phyloP scores from a whole-genome alignment of 1,140 invertebrate genomes.

The Cotesia glomerata region DNA sequence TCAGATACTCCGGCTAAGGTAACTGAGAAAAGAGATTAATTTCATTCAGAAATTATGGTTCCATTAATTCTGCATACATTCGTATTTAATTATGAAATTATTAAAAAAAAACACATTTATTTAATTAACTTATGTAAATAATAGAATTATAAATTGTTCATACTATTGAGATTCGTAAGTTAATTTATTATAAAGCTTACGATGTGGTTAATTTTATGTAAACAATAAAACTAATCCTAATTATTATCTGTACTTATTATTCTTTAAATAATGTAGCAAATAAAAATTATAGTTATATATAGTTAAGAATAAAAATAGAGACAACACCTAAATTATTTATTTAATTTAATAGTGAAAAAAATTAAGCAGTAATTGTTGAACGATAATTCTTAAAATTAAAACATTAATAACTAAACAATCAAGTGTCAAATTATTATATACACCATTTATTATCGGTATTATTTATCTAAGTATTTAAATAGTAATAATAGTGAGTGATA shows the following conservation, averaged over 20 bases:
- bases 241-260: no score
- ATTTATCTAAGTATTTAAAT: neutral
- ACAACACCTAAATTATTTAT: neutral
- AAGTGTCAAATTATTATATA: neutral
- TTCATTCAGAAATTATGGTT: conserved; percentile 11
- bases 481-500: neutral
- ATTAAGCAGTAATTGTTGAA: neutral
- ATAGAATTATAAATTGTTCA: no score
- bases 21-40: conserved; percentile 51
- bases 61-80: neutral
- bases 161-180: no score
- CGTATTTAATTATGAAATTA: neutral
- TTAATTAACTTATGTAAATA: no score
- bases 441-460: neutral
- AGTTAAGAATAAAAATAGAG: neutral
- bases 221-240: no score
- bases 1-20: conserved; percentile 60
- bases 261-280: no score
- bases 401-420: neutral
- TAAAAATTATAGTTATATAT: neutral
- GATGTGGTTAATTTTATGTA: no score
- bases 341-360: neutral
- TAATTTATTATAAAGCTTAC: no score
- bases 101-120: neutral
- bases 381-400: neutral